Evolutionary conservation across 2,113 vertebrate genomes (phyloP).

Genomic region (Channa argus): DNA sequence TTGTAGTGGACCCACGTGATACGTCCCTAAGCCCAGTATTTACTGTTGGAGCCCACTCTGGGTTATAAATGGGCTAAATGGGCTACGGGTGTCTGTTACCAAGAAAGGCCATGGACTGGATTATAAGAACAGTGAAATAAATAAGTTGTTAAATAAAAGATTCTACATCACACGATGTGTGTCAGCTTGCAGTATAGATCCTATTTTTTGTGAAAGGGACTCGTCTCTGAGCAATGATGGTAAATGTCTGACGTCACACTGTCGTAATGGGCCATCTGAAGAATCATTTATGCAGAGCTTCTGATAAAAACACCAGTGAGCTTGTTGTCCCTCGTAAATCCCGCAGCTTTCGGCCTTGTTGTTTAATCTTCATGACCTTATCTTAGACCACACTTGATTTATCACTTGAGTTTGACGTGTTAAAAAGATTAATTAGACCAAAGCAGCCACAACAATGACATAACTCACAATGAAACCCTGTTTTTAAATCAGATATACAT

Average conservation of each 20-base stretch:
- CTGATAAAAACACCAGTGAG: background rate
- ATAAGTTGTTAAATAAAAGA: conserved; percentile 29
- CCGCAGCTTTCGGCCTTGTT: conserved; percentile 32
- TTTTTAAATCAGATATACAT: conserved; percentile 64
- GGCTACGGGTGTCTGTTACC: conserved; percentile 71
- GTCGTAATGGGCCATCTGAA: background rate
- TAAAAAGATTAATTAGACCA: conserved; percentile 65
- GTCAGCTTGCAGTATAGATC: background rate
- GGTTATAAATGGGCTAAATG: conserved; percentile 81
- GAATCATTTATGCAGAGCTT: conserved; percentile 2
- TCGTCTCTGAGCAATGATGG: conserved; percentile 5
- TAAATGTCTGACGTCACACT: conserved; percentile 12
- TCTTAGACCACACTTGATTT: conserved; percentile 38
- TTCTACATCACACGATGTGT: conserved; percentile 8
- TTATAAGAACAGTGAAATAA: conserved; percentile 36
- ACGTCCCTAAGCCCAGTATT: conserved; percentile 78
- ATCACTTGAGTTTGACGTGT: conserved; percentile 33
- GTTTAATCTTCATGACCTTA: conserved; percentile 32
- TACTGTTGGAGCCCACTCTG: conserved; percentile 74
- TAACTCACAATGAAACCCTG: conserved; percentile 54
- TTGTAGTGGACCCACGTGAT: conserved; percentile 78
- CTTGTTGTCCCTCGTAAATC: conserved; percentile 31
- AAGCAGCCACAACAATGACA: conserved; percentile 42
- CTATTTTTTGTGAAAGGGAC: background rate
- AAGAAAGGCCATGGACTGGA: conserved; percentile 76